phyloP scores from a whole-genome alignment of 2,797 vertebrate species.

The Eulemur albifrons region DNA sequence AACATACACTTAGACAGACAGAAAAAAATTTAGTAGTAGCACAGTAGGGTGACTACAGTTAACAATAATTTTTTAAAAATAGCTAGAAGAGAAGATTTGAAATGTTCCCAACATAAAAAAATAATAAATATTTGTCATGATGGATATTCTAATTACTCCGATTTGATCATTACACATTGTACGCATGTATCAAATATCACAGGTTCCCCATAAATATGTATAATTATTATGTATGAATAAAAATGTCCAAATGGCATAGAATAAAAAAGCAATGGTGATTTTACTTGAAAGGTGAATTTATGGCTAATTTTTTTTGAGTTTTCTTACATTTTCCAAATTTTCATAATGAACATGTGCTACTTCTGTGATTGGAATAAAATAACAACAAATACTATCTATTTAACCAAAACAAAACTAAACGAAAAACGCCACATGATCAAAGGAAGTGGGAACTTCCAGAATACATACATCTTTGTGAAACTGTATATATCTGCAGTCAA shows the following conservation, averaged over 20 bases:
- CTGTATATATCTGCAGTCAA: not conserved
- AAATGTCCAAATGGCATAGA: not conserved
- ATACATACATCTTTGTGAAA: not conserved
- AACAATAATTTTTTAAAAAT: not conserved
- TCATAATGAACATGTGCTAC: not conserved
- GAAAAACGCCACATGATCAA: not conserved
- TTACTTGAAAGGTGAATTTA: not conserved
- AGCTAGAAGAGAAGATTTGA: not conserved
- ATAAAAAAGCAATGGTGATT: not conserved
- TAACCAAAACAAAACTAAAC: not conserved
- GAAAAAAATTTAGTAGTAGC: not conserved
- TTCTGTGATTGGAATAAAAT: slow-evolving; percentile 24
- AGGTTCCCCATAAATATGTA: not conserved
- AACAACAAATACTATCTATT: slow-evolving; percentile 15
- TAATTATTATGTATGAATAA: not conserved
- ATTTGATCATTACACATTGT: not conserved
- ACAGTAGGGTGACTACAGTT: not conserved
- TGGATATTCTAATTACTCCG: not conserved
- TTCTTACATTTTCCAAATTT: not conserved
- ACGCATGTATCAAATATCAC: not conserved
- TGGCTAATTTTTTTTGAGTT: not conserved
- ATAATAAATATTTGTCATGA: not conserved
- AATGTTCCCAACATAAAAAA: not conserved
- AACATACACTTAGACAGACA: not conserved
- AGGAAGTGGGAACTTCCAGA: not conserved